Evolutionary conservation across 2,797 vertebrate species (phyloP), one percentile per base, ranked within the genome.

Genomic region (Sebastes paucispinis): DNA sequence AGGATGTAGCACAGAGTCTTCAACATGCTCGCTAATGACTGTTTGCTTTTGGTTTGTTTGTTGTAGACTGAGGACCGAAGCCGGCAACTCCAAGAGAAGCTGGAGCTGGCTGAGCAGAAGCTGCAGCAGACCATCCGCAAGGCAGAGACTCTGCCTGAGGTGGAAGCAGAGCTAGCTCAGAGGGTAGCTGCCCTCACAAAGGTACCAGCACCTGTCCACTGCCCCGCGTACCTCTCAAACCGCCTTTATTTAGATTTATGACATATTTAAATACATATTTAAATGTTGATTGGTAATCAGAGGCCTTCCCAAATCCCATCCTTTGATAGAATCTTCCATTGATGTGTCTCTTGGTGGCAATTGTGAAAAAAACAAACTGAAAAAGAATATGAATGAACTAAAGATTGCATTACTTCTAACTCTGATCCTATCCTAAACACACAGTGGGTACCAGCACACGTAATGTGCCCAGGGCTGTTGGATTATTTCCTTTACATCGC

Each of bases 71-170:
- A 99, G 92, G 98, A 99, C 54, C 97, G 96, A 83, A 98, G 97
- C 81, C 95, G 98, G 32, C 98, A 98, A 27, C 90, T 99, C 69
- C 98, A 99, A 81, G 98, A 99, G 79, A 96, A 98, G 75, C 93
- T 99, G 87, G 98, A 99, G 83, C 83, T 99, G 79, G 98, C 98
- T 0, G 98, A 99, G 83, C 98, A 99, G 88, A 99, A 98, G 94
- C 94, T 99, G 80, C 98, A 98, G 92, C 98, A 99, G 94, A 99
- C 98, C 18, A 93, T 98, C 80, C 95, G 98, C 36, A 99, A 98
- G 89, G 98, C 98, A 0, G 98, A 99, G 93, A 98, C 97, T 0
- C 92, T 99, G 67, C 98, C 98, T 0, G 98, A 99, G 92, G 98
- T 99, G 91, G 98, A 99, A 82, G 98, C 98, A 0, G 97, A 99